Conservation (phyloP, 1,140 invertebrate species). For the Mactra quadrangularis region DNA sequence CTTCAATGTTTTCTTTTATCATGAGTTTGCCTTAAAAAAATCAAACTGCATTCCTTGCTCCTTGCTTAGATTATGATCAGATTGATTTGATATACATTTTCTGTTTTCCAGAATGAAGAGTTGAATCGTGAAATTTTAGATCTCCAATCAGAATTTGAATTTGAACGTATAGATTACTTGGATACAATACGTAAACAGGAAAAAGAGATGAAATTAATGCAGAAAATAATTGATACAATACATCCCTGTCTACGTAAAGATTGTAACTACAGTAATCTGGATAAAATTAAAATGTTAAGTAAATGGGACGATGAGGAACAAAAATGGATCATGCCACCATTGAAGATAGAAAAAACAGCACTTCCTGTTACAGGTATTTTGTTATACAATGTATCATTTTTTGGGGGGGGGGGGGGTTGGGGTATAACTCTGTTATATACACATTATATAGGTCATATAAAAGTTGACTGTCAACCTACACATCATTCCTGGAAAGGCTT, state of each 20-base stretch:
- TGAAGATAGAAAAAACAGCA: slow-evolving; percentile 87
- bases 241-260: slow-evolving; percentile 89
- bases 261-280: slow-evolving; percentile 87
- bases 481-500: no score
- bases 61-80: no score
- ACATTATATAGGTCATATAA: no score
- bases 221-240: slow-evolving; percentile 88
- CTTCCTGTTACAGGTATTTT: slow-evolving; percentile 85
- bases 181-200: slow-evolving; percentile 93
- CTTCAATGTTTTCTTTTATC: no score
- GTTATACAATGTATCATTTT: no score
- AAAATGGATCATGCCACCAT: slow-evolving; percentile 89
- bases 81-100: no score
- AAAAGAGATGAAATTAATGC: slow-evolving; percentile 88
- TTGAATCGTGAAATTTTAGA: slow-evolving; percentile 89
- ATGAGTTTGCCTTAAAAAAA: no score
- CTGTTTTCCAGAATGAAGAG: slow-evolving; percentile 69
- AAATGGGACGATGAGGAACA: slow-evolving; percentile 91
- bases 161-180: slow-evolving; percentile 92
- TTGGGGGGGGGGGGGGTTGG: no score
- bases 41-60: no score
- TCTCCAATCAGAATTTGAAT: slow-evolving; percentile 93
- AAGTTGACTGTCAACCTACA: no score
- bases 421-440: no score
- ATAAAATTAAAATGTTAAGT: slow-evolving; percentile 88